A percentile compares a stretch with the other conserved stretches of the same genome.
phyloP scores from a whole-genome alignment of 2,888 invertebrate genomes.

The Caenorhabditis macrosperma region DNA sequence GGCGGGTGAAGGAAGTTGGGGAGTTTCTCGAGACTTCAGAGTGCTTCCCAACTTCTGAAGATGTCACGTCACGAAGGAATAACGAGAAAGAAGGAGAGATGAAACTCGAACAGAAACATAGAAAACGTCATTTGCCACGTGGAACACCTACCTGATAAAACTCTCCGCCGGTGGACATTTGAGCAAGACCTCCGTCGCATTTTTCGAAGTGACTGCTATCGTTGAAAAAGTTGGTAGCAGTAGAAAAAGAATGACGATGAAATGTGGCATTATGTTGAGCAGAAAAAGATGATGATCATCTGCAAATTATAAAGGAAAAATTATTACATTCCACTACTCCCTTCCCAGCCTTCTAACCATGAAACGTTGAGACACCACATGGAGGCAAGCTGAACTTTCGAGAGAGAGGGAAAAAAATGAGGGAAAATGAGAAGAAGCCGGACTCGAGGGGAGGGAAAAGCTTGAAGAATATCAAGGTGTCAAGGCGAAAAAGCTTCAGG shows the following conservation, averaged over 20 bases:
- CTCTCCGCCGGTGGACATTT: constrained; percentile 75
- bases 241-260: constrained; percentile 19
- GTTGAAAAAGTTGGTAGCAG: too few species aligned
- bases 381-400: not conserved
- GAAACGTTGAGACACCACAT: not conserved
- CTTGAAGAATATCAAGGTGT: constrained; percentile 54
- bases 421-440: too few species aligned
- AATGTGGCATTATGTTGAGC: constrained; percentile 44
- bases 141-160: constrained; percentile 66
- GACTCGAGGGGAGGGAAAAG: too few species aligned
- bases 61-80: not conserved
- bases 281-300: constrained; percentile 46
- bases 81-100: too few species aligned
- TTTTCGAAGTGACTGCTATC: constrained; percentile 46
- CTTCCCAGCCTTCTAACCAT: too few species aligned
- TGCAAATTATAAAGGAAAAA: constrained; percentile 25
- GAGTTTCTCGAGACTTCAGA: too few species aligned
- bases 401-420: too few species aligned
- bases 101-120: too few species aligned
- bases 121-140: too few species aligned
- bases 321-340: constrained; percentile 14
- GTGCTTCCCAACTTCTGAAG: not conserved
- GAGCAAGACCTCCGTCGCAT: constrained; percentile 62
- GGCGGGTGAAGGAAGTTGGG: not conserved
- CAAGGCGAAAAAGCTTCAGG: not conserved